Base-by-base conservation (phyloP, 2,888 invertebrate species). In the Nemotelus nigrinus region DNA sequence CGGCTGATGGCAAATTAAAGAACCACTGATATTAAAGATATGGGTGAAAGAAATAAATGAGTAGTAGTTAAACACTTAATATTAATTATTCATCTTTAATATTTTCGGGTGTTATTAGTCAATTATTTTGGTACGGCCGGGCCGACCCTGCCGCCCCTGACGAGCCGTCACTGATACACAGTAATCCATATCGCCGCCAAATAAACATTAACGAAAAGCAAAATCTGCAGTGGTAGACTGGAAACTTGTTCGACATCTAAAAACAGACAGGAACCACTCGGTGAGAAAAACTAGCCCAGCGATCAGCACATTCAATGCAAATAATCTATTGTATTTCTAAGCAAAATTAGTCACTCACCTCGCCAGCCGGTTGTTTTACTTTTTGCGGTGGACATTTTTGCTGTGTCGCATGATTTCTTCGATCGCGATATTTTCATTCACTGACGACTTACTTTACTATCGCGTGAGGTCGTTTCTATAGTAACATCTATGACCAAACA, bases 131-230 rank as follows among this genome's bases (percentile, higher is more conserved):
- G n/a, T n/a, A n/a, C n/a, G n/a, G n/a, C n/a, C n/a, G n/a, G n/a
- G n/a, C n/a, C n/a, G n/a, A n/a, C n/a, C n/a, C n/a, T n/a, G n/a
- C n/a, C n/a, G n/a, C n/a, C n/a, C n/a, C n/a, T n/a, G n/a, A n/a
- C n/a, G n/a, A n/a, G n/a, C n/a, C n/a, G n/a, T n/a, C n/a, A n/a
- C n/a, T n/a, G n/a, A n/a, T n/a, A n/a, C n/a, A 84, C 82, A 64
- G 83, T 57, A 57, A 83, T 82, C 96, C 97, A 97, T 79, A 93
- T 86, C 6, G 93, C 90, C 79, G 92, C 92, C 81, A 93, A 89
- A 83, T 93, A 92, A 2, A 91, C 90, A 87, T 98, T 97, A 82
- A 95, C 92, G 87, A 94, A 96, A 75, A 98, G 87, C 68, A 93
- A 89, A 89, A 97, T 95, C 88, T 98, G 97, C 82, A 94, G 89